These are phyloP conservation scores for Trichoplax adhaerens DNA, from an alignment of 37 sponge, comb jelly and placozoan species.

Conservation along the genomic window DNA sequence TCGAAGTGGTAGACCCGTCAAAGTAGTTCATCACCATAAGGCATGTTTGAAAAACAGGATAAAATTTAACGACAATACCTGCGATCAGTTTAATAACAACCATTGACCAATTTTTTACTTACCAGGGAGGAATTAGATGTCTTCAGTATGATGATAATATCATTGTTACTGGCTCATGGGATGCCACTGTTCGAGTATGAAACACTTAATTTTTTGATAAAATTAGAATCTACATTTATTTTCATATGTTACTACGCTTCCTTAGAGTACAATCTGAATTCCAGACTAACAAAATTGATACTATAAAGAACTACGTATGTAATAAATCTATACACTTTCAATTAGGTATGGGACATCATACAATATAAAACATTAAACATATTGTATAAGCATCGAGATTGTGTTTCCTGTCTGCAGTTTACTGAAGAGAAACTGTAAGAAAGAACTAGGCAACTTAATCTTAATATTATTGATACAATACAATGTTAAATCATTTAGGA, in stretches of 20 bases:
- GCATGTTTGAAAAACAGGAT: too few species aligned
- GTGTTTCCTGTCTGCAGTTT: conserved; percentile 56
- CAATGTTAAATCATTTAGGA: too few species aligned
- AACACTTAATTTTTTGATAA: not conserved
- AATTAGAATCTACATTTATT: not conserved
- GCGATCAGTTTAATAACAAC: too few species aligned
- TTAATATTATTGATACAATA: too few species aligned
- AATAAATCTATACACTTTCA: not conserved
- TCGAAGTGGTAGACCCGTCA: too few species aligned
- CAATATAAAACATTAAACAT: conserved; percentile 15
- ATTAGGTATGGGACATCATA: conserved; percentile 57
- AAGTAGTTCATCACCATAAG: too few species aligned
- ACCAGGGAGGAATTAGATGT: conserved; percentile 66
- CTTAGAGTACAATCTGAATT: too few species aligned
- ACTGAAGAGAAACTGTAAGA: conserved; percentile 29
- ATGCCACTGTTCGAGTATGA: conserved; percentile 9
- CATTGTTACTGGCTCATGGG: conserved; percentile 70
- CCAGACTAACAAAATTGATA: too few species aligned
- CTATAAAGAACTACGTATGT: too few species aligned
- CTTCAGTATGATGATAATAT: conserved; percentile 54
- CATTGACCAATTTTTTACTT: not conserved
- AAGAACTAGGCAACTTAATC: too few species aligned
- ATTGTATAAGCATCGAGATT: conserved; percentile 39
- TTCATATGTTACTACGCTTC: not conserved
- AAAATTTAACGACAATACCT: too few species aligned